A percentile compares a stretch with the other conserved stretches of the same genome.
Conservation (phyloP, 2,797 vertebrate genomes). For the Pangasius djambal region DNA sequence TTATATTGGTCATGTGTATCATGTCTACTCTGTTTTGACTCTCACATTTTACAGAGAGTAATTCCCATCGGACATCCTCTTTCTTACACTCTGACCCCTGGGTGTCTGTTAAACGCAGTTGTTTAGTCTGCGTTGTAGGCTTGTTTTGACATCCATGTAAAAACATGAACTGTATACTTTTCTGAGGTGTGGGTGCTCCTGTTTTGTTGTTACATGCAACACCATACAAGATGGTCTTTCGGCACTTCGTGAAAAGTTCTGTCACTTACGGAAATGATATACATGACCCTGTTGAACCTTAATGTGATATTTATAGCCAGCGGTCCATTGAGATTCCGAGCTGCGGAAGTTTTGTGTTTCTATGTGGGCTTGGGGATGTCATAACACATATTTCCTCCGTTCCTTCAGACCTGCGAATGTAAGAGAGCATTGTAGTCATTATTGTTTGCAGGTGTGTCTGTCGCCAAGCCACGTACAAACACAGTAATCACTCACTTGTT, state of each 20-base stretch:
- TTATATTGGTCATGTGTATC: neutral
- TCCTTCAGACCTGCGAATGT: slow-evolving; percentile 66
- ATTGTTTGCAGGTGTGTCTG: slow-evolving; percentile 75
- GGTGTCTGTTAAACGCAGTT: slow-evolving; percentile 42
- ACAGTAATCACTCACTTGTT: slow-evolving; percentile 72
- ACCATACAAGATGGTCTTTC: neutral
- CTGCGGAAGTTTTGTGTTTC: slow-evolving; percentile 59
- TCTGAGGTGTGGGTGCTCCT: slow-evolving; percentile 26
- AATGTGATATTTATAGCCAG: slow-evolving; percentile 39
- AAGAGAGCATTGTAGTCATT: slow-evolving; percentile 69
- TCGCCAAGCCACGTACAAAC: slow-evolving; percentile 71
- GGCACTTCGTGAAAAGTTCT: slow-evolving; percentile 25
- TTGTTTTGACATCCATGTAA: slow-evolving; percentile 72
- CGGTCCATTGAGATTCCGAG: slow-evolving; percentile 45
- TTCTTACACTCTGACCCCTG: slow-evolving; percentile 56
- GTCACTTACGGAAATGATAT: slow-evolving; percentile 47
- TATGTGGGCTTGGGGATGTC: slow-evolving; percentile 66
- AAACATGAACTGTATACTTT: slow-evolving; percentile 57
- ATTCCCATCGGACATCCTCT: slow-evolving; percentile 1
- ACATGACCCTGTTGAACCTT: slow-evolving; percentile 47
- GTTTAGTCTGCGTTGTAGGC: slow-evolving; percentile 71
- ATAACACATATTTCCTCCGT: slow-evolving; percentile 67
- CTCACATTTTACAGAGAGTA: neutral
- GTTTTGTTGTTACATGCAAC: slow-evolving; percentile 3
- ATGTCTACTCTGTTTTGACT: neutral